phyloP scores from a whole-genome alignment of 2,113 vertebrate genomes.

The Oncorhynchus nerka region DNA sequence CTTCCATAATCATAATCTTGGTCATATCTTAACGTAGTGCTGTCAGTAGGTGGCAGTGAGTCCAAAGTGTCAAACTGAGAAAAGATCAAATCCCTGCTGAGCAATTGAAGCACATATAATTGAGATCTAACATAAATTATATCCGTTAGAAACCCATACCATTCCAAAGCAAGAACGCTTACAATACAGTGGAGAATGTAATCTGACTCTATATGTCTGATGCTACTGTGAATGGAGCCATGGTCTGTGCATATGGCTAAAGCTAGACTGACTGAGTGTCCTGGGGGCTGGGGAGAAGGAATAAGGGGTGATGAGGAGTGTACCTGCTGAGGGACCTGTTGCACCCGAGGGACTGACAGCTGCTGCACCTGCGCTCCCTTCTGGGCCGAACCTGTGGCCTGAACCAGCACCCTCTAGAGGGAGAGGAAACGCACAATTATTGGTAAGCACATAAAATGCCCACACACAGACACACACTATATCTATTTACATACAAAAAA shows the following conservation, averaged over 20 bases:
- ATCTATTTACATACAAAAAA: too few species aligned
- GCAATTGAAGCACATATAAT: neutral
- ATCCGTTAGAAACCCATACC: neutral
- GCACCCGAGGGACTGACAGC: slow-evolving; percentile 84
- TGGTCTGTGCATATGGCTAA: slow-evolving; percentile 32
- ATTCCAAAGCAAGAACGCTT: neutral
- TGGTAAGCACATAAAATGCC: neutral
- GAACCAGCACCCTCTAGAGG: slow-evolving; percentile 91
- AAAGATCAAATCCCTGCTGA: neutral
- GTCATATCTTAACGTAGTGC: neutral
- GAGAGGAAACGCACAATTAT: slow-evolving; percentile 38
- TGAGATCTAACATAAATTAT: neutral
- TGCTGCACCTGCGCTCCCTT: slow-evolving; percentile 90
- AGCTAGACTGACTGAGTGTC: slow-evolving; percentile 18
- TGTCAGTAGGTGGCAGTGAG: neutral
- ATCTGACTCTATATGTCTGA: neutral
- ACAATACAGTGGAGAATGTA: neutral
- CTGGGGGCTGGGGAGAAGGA: neutral
- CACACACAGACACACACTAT: too few species aligned
- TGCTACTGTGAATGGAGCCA: neutral
- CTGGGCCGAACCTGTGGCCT: slow-evolving; percentile 84
- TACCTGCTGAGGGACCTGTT: slow-evolving; percentile 94
- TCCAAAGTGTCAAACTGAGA: neutral
- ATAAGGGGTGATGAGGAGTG: slow-evolving; percentile 43
- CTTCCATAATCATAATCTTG: neutral